Conservation (phyloP, 2,113 vertebrate species). For the Melospiza georgiana region DNA sequence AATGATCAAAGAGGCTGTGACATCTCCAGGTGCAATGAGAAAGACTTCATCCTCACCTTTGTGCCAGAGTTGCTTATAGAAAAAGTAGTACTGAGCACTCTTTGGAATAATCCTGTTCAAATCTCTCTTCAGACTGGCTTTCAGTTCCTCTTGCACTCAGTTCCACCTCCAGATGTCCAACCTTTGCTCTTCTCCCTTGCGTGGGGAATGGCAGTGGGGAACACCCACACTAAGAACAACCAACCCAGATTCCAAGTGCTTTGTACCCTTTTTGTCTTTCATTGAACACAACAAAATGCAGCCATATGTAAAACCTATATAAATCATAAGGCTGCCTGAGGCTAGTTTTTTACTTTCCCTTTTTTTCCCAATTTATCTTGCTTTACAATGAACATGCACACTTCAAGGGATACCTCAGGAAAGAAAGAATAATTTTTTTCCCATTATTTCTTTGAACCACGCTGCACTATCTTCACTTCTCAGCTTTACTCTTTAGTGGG, state of each 20-base stretch:
- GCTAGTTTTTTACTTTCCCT: constrained; percentile 8
- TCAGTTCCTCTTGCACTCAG: neutral
- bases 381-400: neutral
- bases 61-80: neutral
- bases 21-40: neutral
- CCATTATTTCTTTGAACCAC: constrained; percentile 8
- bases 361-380: constrained; percentile 37
- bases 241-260: constrained; percentile 7
- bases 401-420: constrained; percentile 25
- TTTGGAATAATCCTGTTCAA: neutral
- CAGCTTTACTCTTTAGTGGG: neutral
- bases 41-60: neutral
- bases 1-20: neutral
- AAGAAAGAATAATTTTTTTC: neutral
- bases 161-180: neutral
- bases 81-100: neutral
- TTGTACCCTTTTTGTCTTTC: constrained; percentile 37
- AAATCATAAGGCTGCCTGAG: constrained; percentile 6
- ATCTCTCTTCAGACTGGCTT: neutral
- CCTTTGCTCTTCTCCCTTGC: neutral
- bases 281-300: constrained; percentile 31
- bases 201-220: neutral
- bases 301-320: neutral
- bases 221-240: neutral
- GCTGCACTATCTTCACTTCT: neutral